These are phyloP conservation scores for Trichogramma pretiosum DNA, from an alignment of 1,140 invertebrate genomes.

Conservation along the genomic window DNA sequence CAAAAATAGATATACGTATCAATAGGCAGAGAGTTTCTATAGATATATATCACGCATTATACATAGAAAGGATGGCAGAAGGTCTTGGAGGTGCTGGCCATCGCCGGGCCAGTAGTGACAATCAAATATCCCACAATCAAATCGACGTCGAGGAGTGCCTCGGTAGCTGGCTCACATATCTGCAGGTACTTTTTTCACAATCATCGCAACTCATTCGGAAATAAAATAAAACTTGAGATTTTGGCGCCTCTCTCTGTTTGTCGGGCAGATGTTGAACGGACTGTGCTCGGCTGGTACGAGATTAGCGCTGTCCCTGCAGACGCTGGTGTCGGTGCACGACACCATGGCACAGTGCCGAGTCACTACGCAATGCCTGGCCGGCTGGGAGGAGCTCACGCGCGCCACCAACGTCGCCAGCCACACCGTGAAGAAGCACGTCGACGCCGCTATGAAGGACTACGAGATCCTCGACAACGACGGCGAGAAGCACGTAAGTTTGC, in stretches of 20 bases:
- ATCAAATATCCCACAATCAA: conserved; percentile 38
- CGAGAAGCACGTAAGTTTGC: conserved; percentile 35
- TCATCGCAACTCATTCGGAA: no score
- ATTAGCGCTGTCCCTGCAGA: conserved; percentile 48
- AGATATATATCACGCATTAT: no score
- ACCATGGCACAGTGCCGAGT: conserved; percentile 43
- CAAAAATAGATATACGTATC: no score
- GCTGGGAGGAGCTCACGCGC: conserved; percentile 53
- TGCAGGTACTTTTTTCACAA: no score
- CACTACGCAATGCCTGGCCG: conserved; percentile 46
- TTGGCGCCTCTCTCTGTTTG: no score
- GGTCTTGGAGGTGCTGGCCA: conserved; percentile 22
- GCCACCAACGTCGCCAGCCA: conserved; percentile 54
- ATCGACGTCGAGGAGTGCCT: conserved; percentile 54
- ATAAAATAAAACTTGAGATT: no score
- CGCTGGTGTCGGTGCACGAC: conserved; percentile 48
- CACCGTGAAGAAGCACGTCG: conserved; percentile 53
- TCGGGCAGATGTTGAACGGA: conserved; percentile 51
- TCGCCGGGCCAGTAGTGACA: conserved; percentile 31
- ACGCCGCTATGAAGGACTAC: conserved; percentile 51
- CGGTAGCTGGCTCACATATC: conserved; percentile 55
- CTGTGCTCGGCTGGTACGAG: conserved; percentile 52
- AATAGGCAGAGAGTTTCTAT: no score
- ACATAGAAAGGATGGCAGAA: no score
- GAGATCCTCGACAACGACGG: conserved; percentile 35